phyloP scores from a whole-genome alignment of 2,888 invertebrate genomes.

The Alviniconcha strummeri region DNA sequence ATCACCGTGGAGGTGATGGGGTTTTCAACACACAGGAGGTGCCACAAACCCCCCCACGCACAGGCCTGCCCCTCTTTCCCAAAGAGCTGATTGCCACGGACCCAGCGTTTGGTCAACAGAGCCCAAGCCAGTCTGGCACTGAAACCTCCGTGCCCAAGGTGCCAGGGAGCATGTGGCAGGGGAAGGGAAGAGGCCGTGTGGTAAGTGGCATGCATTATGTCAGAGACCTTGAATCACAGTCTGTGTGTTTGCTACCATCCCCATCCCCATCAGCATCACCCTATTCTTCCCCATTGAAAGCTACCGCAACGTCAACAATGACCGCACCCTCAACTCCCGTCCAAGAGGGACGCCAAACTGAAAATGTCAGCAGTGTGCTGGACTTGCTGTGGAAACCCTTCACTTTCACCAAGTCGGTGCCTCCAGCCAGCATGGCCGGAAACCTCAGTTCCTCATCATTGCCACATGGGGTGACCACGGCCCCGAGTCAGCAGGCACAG shows the following conservation, averaged over 20 bases:
- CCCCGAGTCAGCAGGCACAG: not conserved
- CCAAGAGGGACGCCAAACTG: no score
- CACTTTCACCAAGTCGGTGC: not conserved
- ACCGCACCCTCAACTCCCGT: no score
- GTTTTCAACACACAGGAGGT: not conserved
- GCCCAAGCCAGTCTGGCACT: not conserved
- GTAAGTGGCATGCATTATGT: not conserved
- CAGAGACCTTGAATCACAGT: not conserved
- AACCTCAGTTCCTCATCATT: not conserved
- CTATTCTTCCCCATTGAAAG: no score
- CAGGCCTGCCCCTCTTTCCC: not conserved
- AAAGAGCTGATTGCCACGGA: not conserved
- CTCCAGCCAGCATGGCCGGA: not conserved
- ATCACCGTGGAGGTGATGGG: not conserved
- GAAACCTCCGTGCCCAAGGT: not conserved
- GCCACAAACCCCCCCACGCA: not conserved
- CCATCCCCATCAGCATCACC: not conserved
- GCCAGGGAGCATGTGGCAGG: not conserved
- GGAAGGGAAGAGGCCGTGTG: not conserved
- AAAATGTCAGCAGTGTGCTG: not conserved
- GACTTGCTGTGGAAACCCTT: no score
- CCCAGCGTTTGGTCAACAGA: not conserved
- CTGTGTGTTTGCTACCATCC: not conserved
- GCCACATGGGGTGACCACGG: not conserved
- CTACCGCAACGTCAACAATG: no score